Evolutionary conservation across 2,113 vertebrate species (phyloP).

Genomic region (Corythaixoides concolor): DNA sequence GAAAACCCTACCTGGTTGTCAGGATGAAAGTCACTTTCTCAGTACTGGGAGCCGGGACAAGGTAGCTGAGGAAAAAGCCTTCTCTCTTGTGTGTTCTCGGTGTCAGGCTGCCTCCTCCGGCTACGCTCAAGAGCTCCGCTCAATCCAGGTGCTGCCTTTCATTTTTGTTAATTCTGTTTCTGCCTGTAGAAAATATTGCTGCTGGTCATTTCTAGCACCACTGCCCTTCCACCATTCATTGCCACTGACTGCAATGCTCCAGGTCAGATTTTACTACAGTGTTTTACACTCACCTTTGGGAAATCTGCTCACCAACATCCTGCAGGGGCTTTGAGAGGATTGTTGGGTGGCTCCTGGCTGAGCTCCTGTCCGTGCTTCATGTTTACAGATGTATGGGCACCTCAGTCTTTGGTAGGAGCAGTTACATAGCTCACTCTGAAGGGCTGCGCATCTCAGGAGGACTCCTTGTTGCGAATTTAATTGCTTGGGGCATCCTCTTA

Average conservation of each 20-base stretch:
- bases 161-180: not conserved
- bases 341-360: not conserved
- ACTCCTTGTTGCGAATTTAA: not conserved
- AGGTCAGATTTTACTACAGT: not conserved
- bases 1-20: not conserved
- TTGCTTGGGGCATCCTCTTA: not conserved
- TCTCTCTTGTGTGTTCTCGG: fast-evolving
- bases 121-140: not conserved
- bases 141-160: fast-evolving
- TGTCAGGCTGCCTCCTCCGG: not conserved
- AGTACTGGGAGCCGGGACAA: not conserved
- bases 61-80: not conserved
- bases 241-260: not conserved
- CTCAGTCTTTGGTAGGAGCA: not conserved
- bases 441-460: not conserved
- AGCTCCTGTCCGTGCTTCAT: fast-evolving
- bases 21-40: not conserved
- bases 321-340: not conserved
- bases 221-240: not conserved
- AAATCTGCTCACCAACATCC: not conserved
- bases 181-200: not conserved
- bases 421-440: fast-evolving
- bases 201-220: not conserved
- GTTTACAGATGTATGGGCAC: not conserved
- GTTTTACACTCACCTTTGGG: not conserved